A percentile compares a stretch with the other conserved stretches of the same genome.
phyloP scores from a whole-genome alignment of 2,888 invertebrate genomes.

The Caenorhabditis sp. region DNA sequence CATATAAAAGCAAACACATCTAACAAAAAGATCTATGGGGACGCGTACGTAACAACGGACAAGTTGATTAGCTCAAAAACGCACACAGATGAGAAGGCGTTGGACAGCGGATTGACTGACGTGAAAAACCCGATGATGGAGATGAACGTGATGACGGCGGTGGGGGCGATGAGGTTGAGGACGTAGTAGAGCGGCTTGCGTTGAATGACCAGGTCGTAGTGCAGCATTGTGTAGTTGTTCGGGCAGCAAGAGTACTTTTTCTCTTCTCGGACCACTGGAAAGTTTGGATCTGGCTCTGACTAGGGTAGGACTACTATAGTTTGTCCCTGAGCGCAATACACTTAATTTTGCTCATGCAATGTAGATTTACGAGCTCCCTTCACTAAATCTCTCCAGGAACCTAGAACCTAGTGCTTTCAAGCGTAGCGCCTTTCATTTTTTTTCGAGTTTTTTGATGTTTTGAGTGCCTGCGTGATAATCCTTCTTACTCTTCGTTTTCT shows the following conservation, averaged over 20 bases:
- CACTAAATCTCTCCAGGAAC: too few species aligned
- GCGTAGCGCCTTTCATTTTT: slow-evolving; percentile 11
- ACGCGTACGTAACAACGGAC: slow-evolving; percentile 33
- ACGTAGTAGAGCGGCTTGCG: slow-evolving; percentile 73
- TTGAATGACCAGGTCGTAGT: slow-evolving; percentile 64
- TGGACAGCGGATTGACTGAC: slow-evolving; percentile 68
- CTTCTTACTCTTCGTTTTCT: neutral
- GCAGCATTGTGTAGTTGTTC: slow-evolving; percentile 67
- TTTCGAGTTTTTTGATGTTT: slow-evolving; percentile 2
- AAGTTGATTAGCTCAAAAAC: slow-evolving; percentile 38
- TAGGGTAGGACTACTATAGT: too few species aligned
- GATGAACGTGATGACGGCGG: slow-evolving; percentile 83
- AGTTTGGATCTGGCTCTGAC: neutral
- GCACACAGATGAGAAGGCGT: slow-evolving; percentile 54
- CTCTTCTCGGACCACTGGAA: slow-evolving; percentile 65
- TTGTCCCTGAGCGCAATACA: too few species aligned
- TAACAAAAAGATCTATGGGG: too few species aligned
- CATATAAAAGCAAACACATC: slow-evolving; percentile 10
- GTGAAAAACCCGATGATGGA: slow-evolving; percentile 84
- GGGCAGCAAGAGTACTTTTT: slow-evolving; percentile 67
- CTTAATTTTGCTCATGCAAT: too few species aligned
- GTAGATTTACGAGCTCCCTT: too few species aligned
- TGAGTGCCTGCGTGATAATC: slow-evolving; percentile 5
- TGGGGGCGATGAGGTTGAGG: slow-evolving; percentile 83
- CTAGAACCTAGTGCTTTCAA: too few species aligned